phyloP scores from a whole-genome alignment of 2,888 invertebrate species.

The Sarcophaga rosellei region DNA sequence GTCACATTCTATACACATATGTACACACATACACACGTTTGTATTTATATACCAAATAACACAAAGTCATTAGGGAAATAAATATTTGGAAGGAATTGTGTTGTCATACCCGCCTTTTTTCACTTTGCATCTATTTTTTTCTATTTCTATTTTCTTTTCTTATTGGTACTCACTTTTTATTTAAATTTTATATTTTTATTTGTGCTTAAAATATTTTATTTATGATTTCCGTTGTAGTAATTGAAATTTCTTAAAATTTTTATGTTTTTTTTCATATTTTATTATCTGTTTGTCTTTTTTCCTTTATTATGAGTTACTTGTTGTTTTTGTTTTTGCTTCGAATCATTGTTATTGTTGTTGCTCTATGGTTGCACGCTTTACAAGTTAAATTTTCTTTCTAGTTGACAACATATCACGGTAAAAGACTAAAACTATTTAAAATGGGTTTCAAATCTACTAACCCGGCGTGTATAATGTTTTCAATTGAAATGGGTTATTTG shows the following conservation, averaged over 20 bases:
- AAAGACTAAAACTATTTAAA: conserved; percentile 59
- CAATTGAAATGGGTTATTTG: conserved; percentile 1
- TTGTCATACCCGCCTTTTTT: conserved; percentile 48
- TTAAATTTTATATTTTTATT: conserved; percentile 2
- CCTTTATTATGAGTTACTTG: conserved; percentile 3
- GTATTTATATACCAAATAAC: too few relatives aligned
- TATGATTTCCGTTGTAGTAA: conserved; percentile 16
- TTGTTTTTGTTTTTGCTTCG: conserved; percentile 40
- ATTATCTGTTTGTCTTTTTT: background rate
- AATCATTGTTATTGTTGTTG: conserved; percentile 35
- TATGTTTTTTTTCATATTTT: background rate
- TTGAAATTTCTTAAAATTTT: conserved; percentile 8
- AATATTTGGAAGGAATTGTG: conserved; percentile 31
- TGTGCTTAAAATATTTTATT: background rate
- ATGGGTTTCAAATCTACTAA: conserved; percentile 43
- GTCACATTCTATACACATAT: conserved; percentile 21
- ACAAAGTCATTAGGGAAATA: background rate
- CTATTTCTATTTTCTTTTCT: background rate
- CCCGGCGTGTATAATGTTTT: conserved; percentile 48
- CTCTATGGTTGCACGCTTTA: background rate
- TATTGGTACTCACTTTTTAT: conserved; percentile 50
- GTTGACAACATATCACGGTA: conserved; percentile 50
- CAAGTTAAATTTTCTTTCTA: conserved; percentile 7
- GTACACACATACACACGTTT: background rate
- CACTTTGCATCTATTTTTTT: too few relatives aligned